Base-by-base conservation (phyloP, 2,113 vertebrate genomes). In the Pimephales promelas region DNA sequence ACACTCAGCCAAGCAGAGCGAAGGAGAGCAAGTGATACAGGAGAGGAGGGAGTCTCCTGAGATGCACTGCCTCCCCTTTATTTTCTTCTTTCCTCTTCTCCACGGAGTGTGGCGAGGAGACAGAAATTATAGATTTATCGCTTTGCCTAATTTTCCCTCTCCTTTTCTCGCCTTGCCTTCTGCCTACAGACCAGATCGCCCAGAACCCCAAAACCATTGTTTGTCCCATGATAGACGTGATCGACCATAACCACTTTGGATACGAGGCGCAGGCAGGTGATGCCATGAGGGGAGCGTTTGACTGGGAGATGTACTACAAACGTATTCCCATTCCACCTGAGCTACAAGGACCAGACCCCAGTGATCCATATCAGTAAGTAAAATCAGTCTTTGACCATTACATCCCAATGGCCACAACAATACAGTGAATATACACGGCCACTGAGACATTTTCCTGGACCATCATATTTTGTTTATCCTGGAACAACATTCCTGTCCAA, bases 291-390 rank as follows among this genome's bases (percentile, higher is more conserved):
- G 96, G 96, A 86, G 96, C 96, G 86, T 97, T 97, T 86, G 96
- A 97, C 94, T 97, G 96, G 96, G 96, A 97, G 92, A 96, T 97
- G 96, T 97, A 97, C 94, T 97, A 97, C 94, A 97, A 97, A 90
- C 93, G 96, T 87, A 97, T 97, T 26, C 96, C 96, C 78, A 96
- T 97, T 89, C 96, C 96, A 76, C 90, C 94, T 36, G 96, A 97
- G 89, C 95, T 97, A 81, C 96, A 96, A 90, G 92, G 94, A 71
- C 86, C 94, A 24, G 96, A 97, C 88, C 95, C 95, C 93, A 97
- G 96, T 84, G 94, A 97, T 86, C 96, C 96, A 79, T 97, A 97
- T 88, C 95, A 96, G 96, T 97, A 93, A 96, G 96, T 96, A 45
- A 31, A 34, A 18, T 47, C 70, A 24, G 36, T 49, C 22, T 49